A percentile compares a stretch with the other conserved stretches of the same genome.
phyloP scores from a whole-genome alignment of 2,113 vertebrate species.

The Vanacampus margaritifer region DNA sequence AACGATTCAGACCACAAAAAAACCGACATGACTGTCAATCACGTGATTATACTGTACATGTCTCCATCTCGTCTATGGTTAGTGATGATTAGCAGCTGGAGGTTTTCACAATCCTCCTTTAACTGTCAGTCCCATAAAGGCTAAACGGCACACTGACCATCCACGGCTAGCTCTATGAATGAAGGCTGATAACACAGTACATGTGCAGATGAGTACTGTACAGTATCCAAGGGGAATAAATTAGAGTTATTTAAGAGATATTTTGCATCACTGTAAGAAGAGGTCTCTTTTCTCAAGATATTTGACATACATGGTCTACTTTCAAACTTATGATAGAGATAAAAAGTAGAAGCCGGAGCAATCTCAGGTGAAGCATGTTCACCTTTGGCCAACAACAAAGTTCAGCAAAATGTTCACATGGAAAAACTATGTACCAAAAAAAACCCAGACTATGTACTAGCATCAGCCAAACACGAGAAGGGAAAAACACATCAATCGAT shows the following conservation, averaged over 20 bases:
- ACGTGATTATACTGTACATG: conserved; percentile 33
- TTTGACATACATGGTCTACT: not conserved
- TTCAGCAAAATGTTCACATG: conserved; percentile 20
- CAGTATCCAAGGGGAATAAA: conserved; percentile 1
- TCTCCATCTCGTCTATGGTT: conserved; percentile 16
- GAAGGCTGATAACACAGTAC: not conserved
- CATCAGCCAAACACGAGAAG: conserved; percentile 56
- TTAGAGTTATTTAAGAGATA: not conserved
- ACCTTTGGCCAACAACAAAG: conserved; percentile 28
- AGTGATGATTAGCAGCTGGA: conserved; percentile 27
- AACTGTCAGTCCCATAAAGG: conserved; percentile 3
- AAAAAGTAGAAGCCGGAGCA: conserved; percentile 1
- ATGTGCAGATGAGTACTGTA: conserved; percentile 11
- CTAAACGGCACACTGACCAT: conserved; percentile 7
- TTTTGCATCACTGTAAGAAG: not conserved
- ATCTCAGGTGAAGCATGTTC: conserved; percentile 21
- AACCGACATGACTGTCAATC: conserved; percentile 33
- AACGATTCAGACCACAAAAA: conserved; percentile 29
- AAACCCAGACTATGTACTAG: conserved; percentile 26
- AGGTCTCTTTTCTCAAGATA: conserved; percentile 1
- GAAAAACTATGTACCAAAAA: conserved; percentile 28
- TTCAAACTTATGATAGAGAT: not conserved
- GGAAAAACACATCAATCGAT: conserved; percentile 74
- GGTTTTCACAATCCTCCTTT: conserved; percentile 8
- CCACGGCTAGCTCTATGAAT: not conserved